These are phyloP conservation scores for Phalloptychus januarius DNA, from an alignment of 2,797 vertebrate species.

Conservation along the genomic window DNA sequence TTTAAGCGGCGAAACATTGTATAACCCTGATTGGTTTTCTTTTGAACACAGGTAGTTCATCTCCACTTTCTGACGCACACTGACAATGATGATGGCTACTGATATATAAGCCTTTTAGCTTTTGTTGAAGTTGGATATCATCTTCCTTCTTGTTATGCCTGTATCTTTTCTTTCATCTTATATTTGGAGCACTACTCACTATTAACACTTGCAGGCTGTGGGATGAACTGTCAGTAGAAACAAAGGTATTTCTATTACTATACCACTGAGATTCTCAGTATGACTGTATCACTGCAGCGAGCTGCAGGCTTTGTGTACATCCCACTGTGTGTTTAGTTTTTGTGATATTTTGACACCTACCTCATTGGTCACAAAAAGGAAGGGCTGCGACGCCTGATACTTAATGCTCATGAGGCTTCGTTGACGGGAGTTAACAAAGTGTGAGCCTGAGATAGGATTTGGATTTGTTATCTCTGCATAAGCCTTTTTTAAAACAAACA, in stretches of 20 bases:
- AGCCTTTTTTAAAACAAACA: constrained; percentile 3
- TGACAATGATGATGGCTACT: constrained; percentile 45
- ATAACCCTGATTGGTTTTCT: constrained; percentile 58
- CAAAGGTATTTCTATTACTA: neutral
- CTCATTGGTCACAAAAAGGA: constrained; percentile 35
- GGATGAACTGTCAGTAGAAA: neutral
- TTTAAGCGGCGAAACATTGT: constrained; percentile 56
- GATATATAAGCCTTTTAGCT: constrained; percentile 49
- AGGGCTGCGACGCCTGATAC: constrained; percentile 18
- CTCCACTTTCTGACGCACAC: constrained; percentile 40
- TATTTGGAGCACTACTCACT: neutral
- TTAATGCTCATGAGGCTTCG: constrained; percentile 27
- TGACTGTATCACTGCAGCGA: constrained; percentile 47
- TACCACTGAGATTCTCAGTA: constrained; percentile 4
- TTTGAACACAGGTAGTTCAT: constrained; percentile 48
- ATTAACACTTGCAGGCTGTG: neutral
- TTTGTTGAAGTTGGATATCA: constrained; percentile 25
- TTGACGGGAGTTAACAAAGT: constrained; percentile 14
- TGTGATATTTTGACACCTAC: constrained; percentile 61
- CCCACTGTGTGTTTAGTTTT: constrained; percentile 44
- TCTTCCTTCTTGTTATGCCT: constrained; percentile 19
- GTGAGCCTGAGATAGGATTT: constrained; percentile 5
- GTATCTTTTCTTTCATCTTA: neutral
- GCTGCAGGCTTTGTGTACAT: constrained; percentile 50
- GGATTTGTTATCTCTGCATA: neutral